phyloP scores from a whole-genome alignment of 2,113 vertebrate genomes.

The Anseranas semipalmata region DNA sequence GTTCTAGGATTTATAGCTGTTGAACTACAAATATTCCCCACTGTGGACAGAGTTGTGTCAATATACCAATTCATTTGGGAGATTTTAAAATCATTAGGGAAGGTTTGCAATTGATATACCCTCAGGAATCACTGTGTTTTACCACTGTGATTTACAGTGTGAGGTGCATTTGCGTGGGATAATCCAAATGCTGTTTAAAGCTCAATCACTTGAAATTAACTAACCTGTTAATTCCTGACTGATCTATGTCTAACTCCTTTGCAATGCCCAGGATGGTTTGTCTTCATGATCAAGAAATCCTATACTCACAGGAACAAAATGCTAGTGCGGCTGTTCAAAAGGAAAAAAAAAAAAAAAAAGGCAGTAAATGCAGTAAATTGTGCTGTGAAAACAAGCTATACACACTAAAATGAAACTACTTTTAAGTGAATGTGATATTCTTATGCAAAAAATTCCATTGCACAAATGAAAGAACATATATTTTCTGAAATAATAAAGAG shows the following conservation, averaged over 20 bases:
- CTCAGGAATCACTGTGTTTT: conserved; percentile 57
- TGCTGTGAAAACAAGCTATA: neutral
- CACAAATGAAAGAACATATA: neutral
- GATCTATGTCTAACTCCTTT: conserved; percentile 51
- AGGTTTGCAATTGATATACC: conserved; percentile 54
- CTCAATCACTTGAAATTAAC: conserved; percentile 67
- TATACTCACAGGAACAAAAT: neutral
- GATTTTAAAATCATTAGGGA: conserved; percentile 75
- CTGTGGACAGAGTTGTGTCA: conserved; percentile 69
- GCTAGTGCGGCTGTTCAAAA: neutral
- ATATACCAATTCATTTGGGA: conserved; percentile 74
- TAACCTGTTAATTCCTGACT: conserved; percentile 60
- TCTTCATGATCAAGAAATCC: conserved; percentile 54
- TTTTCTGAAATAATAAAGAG: neutral
- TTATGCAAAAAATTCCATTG: neutral
- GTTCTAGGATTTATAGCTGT: conserved; percentile 42
- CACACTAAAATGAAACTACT: neutral
- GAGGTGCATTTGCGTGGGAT: conserved; percentile 58
- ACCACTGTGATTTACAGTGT: conserved; percentile 69
- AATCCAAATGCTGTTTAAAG: conserved; percentile 63
- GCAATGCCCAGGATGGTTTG: conserved; percentile 21
- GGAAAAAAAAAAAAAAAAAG: accelerated
- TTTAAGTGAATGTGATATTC: neutral
- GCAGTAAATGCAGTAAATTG: neutral
- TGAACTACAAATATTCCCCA: conserved; percentile 72